These are phyloP conservation scores for Lepus europaeus DNA, from an alignment of 2,113 vertebrate species.

Conservation along the genomic window DNA sequence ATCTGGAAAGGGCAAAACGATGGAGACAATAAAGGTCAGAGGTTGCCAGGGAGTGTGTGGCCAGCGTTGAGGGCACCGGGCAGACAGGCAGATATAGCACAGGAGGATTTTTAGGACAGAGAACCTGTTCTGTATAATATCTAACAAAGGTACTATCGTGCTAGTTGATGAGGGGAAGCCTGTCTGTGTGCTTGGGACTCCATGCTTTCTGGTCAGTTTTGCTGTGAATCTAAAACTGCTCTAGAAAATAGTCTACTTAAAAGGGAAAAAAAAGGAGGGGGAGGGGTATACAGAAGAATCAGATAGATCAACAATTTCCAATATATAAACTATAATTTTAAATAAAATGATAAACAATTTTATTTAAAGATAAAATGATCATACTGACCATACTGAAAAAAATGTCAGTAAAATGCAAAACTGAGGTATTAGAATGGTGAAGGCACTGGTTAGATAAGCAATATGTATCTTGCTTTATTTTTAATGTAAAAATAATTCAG, in stretches of 20 bases:
- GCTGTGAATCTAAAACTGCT: neutral
- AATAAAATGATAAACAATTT: neutral
- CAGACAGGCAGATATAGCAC: neutral
- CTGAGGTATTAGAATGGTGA: neutral
- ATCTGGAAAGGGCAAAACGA: too few species aligned
- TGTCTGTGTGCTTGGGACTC: neutral
- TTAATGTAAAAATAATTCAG: slow-evolving; percentile 1
- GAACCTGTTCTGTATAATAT: neutral
- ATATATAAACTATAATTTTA: neutral
- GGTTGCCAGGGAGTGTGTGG: neutral
- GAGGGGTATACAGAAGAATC: neutral
- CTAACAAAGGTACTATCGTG: neutral
- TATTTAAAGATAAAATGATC: neutral
- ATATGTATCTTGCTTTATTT: slow-evolving; percentile 3
- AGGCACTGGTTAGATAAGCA: neutral
- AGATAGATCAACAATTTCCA: neutral
- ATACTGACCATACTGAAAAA: neutral
- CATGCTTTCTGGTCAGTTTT: neutral
- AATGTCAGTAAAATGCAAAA: neutral
- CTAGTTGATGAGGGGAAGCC: too few species aligned
- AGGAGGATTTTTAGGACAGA: neutral
- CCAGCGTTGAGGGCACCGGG: neutral
- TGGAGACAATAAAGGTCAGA: neutral
- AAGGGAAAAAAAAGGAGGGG: neutral
- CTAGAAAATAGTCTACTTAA: neutral